phyloP scores from a whole-genome alignment of 2,888 invertebrate species.

The Ochropleura leucogaster region DNA sequence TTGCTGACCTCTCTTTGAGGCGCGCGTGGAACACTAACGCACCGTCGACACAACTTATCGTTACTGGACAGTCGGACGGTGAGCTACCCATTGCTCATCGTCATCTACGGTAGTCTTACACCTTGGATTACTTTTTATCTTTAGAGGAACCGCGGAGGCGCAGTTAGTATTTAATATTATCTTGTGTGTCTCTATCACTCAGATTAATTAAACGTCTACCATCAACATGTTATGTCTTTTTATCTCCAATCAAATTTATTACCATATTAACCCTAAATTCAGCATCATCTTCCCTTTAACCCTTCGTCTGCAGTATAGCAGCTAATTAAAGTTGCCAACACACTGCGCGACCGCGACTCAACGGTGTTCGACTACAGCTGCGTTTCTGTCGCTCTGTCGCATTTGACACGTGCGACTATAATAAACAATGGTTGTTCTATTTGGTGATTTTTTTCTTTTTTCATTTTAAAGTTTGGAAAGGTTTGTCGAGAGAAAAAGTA shows the following conservation, averaged over 20 bases:
- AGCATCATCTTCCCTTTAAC: slow-evolving; percentile 69
- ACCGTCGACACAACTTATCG: no score
- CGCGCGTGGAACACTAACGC: no score
- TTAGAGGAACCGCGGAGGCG: no score
- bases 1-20: no score
- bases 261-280: neutral
- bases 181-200: neutral
- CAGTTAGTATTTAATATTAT: no score
- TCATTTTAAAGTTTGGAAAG: no score
- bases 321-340: slow-evolving; percentile 84
- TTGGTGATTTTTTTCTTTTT: slow-evolving; percentile 16
- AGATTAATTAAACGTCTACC: neutral
- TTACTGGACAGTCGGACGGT: no score
- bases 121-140: no score
- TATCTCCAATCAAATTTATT: neutral
- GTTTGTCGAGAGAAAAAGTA: no score
- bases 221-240: no score
- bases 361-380: slow-evolving; percentile 64
- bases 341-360: slow-evolving; percentile 69
- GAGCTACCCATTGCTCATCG: no score
- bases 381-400: slow-evolving; percentile 55
- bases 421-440: slow-evolving; percentile 21
- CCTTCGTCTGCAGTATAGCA: slow-evolving; percentile 73
- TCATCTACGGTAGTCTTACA: no score
- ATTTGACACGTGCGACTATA: slow-evolving; percentile 31